Evolutionary conservation across 2,797 vertebrate genomes (phyloP).

Genomic region (Crax fasciolata): DNA sequence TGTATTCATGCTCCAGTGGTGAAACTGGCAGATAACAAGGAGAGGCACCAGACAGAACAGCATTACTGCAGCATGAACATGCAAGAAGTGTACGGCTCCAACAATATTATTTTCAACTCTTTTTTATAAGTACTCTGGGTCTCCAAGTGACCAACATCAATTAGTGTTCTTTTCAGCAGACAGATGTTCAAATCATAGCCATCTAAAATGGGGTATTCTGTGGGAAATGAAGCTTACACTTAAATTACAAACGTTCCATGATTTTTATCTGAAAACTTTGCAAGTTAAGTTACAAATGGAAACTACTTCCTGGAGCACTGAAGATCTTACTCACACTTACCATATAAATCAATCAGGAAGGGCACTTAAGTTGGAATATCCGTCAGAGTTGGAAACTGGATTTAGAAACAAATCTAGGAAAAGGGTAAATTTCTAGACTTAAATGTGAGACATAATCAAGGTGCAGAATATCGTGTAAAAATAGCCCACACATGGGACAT

Average conservation of each 20-base stretch:
- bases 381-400: neutral
- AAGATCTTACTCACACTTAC: neutral
- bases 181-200: neutral
- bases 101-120: neutral
- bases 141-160: conserved; percentile 6
- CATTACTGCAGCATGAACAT: neutral
- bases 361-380: neutral
- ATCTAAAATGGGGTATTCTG: neutral
- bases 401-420: neutral
- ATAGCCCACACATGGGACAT: neutral
- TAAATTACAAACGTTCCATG: neutral
- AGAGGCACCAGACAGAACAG: neutral
- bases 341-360: neutral
- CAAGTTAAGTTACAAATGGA: neutral
- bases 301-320: neutral
- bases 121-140: conserved; percentile 31
- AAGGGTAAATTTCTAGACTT: neutral
- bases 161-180: conserved; percentile 1
- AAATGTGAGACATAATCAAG: neutral
- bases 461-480: neutral
- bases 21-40: conserved; percentile 34
- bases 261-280: conserved; percentile 32
- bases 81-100: conserved; percentile 6
- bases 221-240: neutral
- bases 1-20: neutral